Percentiles rank a stretch among this genome's conserved stretches.
Conservation (phyloP, 2,888 invertebrate genomes). For the Dione juno region DNA sequence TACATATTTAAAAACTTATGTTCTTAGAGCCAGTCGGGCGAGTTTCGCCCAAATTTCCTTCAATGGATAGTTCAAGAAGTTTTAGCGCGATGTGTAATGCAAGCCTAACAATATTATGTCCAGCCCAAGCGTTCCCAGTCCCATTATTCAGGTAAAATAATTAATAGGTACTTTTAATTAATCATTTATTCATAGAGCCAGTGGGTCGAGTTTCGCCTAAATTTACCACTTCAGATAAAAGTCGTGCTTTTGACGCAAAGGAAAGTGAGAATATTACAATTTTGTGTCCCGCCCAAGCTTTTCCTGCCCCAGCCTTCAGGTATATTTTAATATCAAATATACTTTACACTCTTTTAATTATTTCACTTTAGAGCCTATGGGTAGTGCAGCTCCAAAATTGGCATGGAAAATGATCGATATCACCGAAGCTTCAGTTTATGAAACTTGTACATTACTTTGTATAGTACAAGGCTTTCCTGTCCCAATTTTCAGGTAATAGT, state of each 20-base stretch:
- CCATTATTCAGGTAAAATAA: conserved; percentile 87
- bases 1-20: conserved; percentile 57
- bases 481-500: conserved; percentile 86
- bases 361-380: conserved; percentile 85
- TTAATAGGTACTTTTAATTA: conserved; percentile 29
- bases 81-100: conserved; percentile 79
- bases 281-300: conserved; percentile 90
- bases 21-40: conserved; percentile 85
- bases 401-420: conserved; percentile 82
- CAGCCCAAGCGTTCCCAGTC: conserved; percentile 90
- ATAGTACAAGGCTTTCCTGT: conserved; percentile 87
- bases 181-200: conserved; percentile 81
- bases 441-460: conserved; percentile 81
- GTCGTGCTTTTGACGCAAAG: conserved; percentile 84
- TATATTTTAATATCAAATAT: conserved; percentile 61
- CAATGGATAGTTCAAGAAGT: conserved; percentile 86
- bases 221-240: conserved; percentile 85
- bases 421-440: conserved; percentile 64
- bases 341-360: conserved; percentile 44
- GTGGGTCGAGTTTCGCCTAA: conserved; percentile 87
- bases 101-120: conserved; percentile 87
- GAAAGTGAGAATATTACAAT: conserved; percentile 80
- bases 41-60: conserved; percentile 85
- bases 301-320: conserved; percentile 87
- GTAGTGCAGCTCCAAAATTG: conserved; percentile 87